Percentiles rank a stretch among this genome's conserved stretches.
phyloP scores from a whole-genome alignment of 1,140 invertebrate species.

The Aphelinus certus region DNA sequence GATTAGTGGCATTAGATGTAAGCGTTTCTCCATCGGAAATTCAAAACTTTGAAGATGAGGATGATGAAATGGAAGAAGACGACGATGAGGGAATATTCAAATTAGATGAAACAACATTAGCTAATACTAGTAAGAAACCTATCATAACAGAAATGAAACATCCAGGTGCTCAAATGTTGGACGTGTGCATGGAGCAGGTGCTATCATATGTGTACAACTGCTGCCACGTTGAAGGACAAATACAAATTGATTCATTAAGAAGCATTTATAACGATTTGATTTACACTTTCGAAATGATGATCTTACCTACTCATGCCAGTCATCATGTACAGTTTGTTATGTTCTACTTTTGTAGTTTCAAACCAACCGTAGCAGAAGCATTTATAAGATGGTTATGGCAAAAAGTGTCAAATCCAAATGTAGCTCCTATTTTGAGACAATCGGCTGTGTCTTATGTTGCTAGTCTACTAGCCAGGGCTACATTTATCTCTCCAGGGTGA shows the following conservation, averaged over 20 bases:
- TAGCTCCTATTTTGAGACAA: constrained; percentile 74
- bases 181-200: constrained; percentile 72
- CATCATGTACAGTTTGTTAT: constrained; percentile 83
- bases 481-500: constrained; percentile 75
- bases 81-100: constrained; percentile 58
- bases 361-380: constrained; percentile 71
- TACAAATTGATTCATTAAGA: constrained; percentile 60
- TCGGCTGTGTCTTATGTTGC: constrained; percentile 78
- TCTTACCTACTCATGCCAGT: constrained; percentile 78
- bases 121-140: constrained; percentile 56
- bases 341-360: constrained; percentile 80
- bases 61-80: constrained; percentile 59
- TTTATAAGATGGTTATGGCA: constrained; percentile 81
- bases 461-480: constrained; percentile 77
- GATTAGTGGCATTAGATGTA: constrained; percentile 76
- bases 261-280: constrained; percentile 66
- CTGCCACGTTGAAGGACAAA: constrained; percentile 58
- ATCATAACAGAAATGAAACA: constrained; percentile 51
- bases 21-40: constrained; percentile 70
- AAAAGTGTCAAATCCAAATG: constrained; percentile 75
- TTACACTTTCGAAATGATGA: constrained; percentile 76
- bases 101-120: constrained; percentile 58
- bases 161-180: constrained; percentile 70
- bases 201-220: constrained; percentile 69
- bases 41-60: constrained; percentile 57